Evolutionary conservation across 30 jellyfish, hydroid and myxozoan species (phyloP), one percentile per base, ranked within the genome.

Genomic region (Mastigias papua): DNA sequence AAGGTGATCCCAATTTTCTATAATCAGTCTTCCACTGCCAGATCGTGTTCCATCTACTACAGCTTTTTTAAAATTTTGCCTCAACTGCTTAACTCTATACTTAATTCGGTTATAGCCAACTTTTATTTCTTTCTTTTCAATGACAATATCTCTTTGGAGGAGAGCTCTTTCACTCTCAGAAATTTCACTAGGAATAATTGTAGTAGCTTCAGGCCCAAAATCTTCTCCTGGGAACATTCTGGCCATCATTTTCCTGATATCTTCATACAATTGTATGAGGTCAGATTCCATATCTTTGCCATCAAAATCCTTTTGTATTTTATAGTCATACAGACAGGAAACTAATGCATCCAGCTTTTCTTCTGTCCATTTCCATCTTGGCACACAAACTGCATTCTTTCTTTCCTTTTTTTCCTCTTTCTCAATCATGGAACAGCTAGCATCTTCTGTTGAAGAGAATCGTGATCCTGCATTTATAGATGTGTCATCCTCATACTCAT

Each of bases 31-130:
- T 67, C 87, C 92, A 37, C 74, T 82, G 58, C 76, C 92, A 22
- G 87, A 66, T 26, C 76, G 28, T 22, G 80, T 76, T 37, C 95
- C 95, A 57, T 86, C 95, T 7, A 71, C 82, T 30, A 86, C 78
- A 30, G 93, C 89, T 51, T 70, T 83, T 64, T 65, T 42, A 23
- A 64, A 83, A 72, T 83, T 68, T 48, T 61, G 77, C 68, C 77
- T 76, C 81, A 76, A 25, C 58, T 15, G 23, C 35, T 48, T 67
- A 19, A 1, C 77, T 35, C 67, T 68, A 16, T 68, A 35, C 28
- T 61, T 86, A 16, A 86, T 69, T 29, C 95, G 60, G 26, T 61
- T 91, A 74, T 86, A 57, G 25, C 95, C 89, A 28, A 33, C 76
- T 73, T 72, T 68, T 4, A 64, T 49, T 33, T 34, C 75, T 71